Evolutionary conservation across 2,113 vertebrate genomes (phyloP).

Genomic region (Gasterosteus nipponicus): DNA sequence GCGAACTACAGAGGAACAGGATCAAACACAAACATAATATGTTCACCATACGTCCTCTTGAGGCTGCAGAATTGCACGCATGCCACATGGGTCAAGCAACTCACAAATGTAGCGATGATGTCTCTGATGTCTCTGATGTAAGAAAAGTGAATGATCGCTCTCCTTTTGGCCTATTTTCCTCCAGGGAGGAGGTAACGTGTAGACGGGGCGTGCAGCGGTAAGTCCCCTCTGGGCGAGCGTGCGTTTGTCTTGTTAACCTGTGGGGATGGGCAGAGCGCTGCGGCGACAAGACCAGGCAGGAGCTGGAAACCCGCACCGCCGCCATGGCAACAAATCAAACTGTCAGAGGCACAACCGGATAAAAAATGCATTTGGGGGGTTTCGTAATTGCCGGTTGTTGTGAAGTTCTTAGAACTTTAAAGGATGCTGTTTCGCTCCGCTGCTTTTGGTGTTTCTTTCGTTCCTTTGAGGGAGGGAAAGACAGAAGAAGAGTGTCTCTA

Average conservation of each 20-base stretch:
- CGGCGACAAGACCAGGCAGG: slow-evolving; percentile 69
- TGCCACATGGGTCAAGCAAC: slow-evolving; percentile 27
- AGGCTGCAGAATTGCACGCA: not conserved
- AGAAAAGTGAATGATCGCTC: slow-evolving; percentile 3
- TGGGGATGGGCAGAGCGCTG: slow-evolving; percentile 22
- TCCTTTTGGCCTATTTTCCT: not conserved
- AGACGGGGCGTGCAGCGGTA: slow-evolving; percentile 7
- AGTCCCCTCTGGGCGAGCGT: not conserved
- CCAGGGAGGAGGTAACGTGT: not conserved
- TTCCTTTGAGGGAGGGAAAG: not conserved
- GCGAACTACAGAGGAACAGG: slow-evolving; percentile 7
- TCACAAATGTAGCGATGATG: slow-evolving; percentile 7
- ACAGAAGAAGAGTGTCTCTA: not conserved
- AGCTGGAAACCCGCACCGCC: not conserved
- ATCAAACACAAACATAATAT: slow-evolving; percentile 28
- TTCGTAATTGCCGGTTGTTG: not conserved
- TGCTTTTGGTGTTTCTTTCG: not conserved
- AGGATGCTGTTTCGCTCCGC: not conserved
- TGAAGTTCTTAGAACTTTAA: not conserved
- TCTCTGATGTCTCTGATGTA: too few species aligned
- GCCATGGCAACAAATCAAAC: slow-evolving; percentile 42
- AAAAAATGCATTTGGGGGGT: slow-evolving; percentile 11
- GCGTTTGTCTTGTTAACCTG: slow-evolving; percentile 25
- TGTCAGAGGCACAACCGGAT: not conserved
- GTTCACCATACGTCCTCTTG: not conserved